Evolutionary conservation across 2,888 invertebrate genomes (phyloP), one percentile per base, ranked within the genome.

Genomic region (Acleris emargana): DNA sequence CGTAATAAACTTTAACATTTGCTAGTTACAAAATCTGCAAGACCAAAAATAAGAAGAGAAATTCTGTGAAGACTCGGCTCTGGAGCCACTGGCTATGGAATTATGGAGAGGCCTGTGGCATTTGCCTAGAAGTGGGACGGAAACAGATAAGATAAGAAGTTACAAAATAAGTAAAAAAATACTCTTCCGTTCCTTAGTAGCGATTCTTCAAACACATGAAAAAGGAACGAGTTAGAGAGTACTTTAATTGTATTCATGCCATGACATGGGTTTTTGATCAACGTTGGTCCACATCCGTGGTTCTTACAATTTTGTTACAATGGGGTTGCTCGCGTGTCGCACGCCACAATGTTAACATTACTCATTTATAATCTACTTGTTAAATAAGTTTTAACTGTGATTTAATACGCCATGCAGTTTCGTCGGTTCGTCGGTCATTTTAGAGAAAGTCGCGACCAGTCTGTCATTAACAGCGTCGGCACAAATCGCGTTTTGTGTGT

Each of bases 381-480:
- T 16, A 28, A 52, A 52, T 28, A n/a, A 52, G 28, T 28, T 17
- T 32, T 52, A 16, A 54, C 38, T 42, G 16, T 43, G 43, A 43
- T 57, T 55, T 55, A 43, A 55, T 55, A 25, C 45, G n/a, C 43
- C 42, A 25, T 13, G 42, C 42, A 22, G 22, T 13, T 53, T 38
- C 42, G 55, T 50, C 20, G n/a, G 32, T 32, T 52, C n/a, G 22
- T 28, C 32, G 51, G 52, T 28, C 38, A 13, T 25, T 54, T 17
- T 7, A 54, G 63, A 53, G 64, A 64, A 64, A 64, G 58, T 59
- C 43, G 47, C 42, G 22, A 38, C 22, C 38, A 64, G 47, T 54
- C 53, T 49, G 18, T 54, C 53, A 42, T 58, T 49, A 43, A 54
- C 58, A n/a, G 28, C 45, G 53, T 58, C 42, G 58, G 42, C 42